These are phyloP conservation scores for Trissolcus basalis DNA, from an alignment of 1,140 invertebrate genomes.

Conservation along the genomic window DNA sequence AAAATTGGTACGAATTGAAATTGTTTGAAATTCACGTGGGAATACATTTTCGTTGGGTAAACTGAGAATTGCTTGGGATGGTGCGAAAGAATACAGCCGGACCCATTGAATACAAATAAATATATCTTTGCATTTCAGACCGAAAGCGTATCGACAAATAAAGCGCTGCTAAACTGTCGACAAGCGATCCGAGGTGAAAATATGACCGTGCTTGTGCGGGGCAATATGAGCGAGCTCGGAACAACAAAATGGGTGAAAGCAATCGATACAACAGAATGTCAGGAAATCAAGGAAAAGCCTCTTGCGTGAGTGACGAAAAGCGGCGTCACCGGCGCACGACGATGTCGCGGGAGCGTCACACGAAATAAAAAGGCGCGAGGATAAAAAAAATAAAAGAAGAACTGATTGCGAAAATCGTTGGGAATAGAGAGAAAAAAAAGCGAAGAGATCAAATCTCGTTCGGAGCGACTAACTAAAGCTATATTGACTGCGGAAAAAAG, in stretches of 20 bases:
- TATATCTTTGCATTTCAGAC: constrained; percentile 16
- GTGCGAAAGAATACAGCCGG: constrained; percentile 17
- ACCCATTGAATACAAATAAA: constrained; percentile 22
- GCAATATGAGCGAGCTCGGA: constrained; percentile 16
- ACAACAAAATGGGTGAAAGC: constrained; percentile 18
- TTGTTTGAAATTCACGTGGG: background rate
- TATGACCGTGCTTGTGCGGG: constrained; percentile 15
- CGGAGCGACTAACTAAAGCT: constrained; percentile 30
- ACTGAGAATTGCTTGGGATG: constrained; percentile 3
- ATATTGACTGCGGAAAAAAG: constrained; percentile 28
- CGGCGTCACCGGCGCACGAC: background rate
- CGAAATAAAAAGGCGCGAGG: background rate
- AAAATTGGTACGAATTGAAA: constrained; percentile 1
- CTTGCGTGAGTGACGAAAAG: background rate
- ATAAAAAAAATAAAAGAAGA: constrained; percentile 1
- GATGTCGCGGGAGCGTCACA: too few relatives aligned
- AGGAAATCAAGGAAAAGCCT: constrained; percentile 21
- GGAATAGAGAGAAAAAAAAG: constrained; percentile 5
- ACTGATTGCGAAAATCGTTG: background rate
- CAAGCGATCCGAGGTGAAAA: constrained; percentile 25
- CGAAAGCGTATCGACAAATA: constrained; percentile 25
- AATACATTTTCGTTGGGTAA: background rate
- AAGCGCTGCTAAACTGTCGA: constrained; percentile 20
- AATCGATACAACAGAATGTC: constrained; percentile 35
- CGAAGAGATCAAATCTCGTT: constrained; percentile 26